phyloP scores from a whole-genome alignment of 2,797 vertebrate genomes.

The Myotis planiceps region DNA sequence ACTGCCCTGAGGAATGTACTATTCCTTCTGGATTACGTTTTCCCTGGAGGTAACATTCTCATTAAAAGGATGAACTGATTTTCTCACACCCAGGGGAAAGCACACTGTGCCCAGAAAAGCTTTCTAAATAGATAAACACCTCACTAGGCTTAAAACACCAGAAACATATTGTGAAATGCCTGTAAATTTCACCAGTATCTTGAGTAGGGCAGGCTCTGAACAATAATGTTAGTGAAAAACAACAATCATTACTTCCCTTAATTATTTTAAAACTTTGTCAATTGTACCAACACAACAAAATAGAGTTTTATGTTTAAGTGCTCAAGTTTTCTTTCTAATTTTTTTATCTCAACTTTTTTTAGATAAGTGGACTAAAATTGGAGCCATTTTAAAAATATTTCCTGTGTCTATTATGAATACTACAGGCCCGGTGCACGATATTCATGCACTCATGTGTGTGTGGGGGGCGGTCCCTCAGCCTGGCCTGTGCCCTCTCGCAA shows the following conservation, averaged over 20 bases:
- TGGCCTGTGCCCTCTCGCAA: too few relatives aligned
- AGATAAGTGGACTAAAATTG: not conserved
- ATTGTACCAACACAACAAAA: not conserved
- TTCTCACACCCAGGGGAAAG: conserved; percentile 39
- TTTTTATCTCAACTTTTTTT: not conserved
- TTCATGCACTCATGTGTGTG: too few relatives aligned
- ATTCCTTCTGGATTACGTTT: conserved; percentile 60
- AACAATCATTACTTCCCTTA: not conserved
- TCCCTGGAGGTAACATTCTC: conserved; percentile 56
- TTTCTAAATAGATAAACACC: conserved; percentile 66
- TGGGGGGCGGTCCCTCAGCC: too few relatives aligned
- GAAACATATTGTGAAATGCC: not conserved
- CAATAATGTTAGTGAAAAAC: not conserved
- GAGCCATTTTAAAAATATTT: not conserved
- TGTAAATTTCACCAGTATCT: not conserved
- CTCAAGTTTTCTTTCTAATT: not conserved
- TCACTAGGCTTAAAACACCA: not conserved
- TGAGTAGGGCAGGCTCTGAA: not conserved
- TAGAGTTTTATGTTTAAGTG: not conserved
- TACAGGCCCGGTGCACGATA: too few relatives aligned
- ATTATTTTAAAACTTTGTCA: not conserved
- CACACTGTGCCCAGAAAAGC: conserved; percentile 22
- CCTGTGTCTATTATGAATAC: not conserved
- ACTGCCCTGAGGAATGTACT: conserved; percentile 37
- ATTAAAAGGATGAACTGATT: conserved; percentile 75